Evolutionary conservation across 2,888 invertebrate species (phyloP), one percentile per base, ranked within the genome.

Genomic region (Busseola fusca): DNA sequence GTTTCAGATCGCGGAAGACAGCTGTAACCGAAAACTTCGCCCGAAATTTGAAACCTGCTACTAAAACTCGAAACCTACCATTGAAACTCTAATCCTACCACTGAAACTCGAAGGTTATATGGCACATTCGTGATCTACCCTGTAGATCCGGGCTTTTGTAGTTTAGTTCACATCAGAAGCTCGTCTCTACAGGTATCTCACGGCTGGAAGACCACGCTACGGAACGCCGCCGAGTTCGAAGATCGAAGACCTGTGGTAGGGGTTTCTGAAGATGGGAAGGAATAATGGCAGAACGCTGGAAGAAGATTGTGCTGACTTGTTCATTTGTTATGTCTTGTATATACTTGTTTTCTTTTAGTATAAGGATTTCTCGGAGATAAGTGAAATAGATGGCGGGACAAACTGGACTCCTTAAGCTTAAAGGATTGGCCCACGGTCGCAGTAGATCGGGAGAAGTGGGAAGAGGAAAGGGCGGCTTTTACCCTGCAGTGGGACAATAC

Each of bases 81-180:
- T 60, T 52, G 75, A 75, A 83, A 86, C 79, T 82, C 21, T 34
- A 72, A 74, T 48, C 69, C 68, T 69, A 83, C 79, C 59, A 78
- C 63, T 50, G 78, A 74, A 83, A 85, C 78, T 82, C 83, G 82
- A 82, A 87, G 91, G 90, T 88, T 93, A 91, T 76, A 86, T 95
- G 97, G 97, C 98, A 97, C 98, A 98, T 98, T 98, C 98, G 98
- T 98, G 98, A 98, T 98, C 98, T 98, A 99, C 98, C 98, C 98
- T 99, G 98, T 99, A 98, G 98, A 98, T 98, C 98, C 98, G 98
- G 98, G 98, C 98, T 98, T 98, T 98, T 98, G 98, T 98, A 98
- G 98, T 98, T 97, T 97, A 97, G 97, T 97, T 96, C 95, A 96
- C 95, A 97, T 98, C 98, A 98, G 98, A 98, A 98, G 98, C 98